Evolutionary conservation across 2,797 vertebrate species (phyloP), one percentile per base, ranked within the genome.

Genomic region (Mallotus villosus): DNA sequence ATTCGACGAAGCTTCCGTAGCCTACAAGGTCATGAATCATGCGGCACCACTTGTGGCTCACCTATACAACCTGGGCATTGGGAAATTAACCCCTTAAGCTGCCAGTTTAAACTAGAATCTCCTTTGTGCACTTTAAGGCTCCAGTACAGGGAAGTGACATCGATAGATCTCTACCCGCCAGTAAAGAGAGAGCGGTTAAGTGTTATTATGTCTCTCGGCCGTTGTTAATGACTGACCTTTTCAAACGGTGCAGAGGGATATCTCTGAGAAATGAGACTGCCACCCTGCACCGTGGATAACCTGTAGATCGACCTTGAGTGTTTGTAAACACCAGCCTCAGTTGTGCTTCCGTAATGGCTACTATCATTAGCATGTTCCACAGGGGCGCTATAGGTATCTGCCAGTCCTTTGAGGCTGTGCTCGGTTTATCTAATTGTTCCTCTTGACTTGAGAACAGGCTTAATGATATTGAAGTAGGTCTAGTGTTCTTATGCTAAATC

Each of bases 171-270:
- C 87, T 77, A 83, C 79, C 74, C 74, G 80, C 77, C 78, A 83
- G 83, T 85, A 65, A 81, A 75, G 73, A 79, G 66, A 69, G 65
- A 61, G 32, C 74, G 74, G 74, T 78, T 84, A 83, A 71, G 70
- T 41, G 2, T 63, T 75, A 57, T 77, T 82, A 65, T 73, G 64
- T 83, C 87, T 85, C 78, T 84, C 77, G 70, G 74, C 78, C 78
- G 73, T 86, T 75, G 85, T 89, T 91, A 92, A 92, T 89, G 88
- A 86, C 82, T 89, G 90, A 92, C 90, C 90, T 93, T 92, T 92
- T 76, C 68, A 87, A 86, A 62, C 73, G 63, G 74, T 79, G 85
- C 84, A 65, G 71, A 84, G 83, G 81, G 81, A 87, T 76, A 79
- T 76, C 65, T 65, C 73, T 91, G 88, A 89, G 87, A 82, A 91